Evolutionary conservation across 1,140 invertebrate genomes (phyloP).

Genomic region (Protaetia brevitarsis): DNA sequence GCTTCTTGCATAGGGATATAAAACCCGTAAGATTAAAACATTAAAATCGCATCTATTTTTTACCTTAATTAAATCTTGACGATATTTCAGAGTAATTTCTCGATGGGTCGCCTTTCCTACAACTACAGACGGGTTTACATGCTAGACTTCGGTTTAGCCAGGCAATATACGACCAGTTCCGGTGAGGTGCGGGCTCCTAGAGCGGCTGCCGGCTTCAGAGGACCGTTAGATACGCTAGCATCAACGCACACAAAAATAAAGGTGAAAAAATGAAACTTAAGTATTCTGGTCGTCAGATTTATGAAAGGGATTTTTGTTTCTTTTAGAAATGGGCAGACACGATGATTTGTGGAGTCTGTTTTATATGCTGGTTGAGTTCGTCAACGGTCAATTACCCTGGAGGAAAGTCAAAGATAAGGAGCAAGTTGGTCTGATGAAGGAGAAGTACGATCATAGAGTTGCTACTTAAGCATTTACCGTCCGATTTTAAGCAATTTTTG

Average conservation of each 20-base stretch:
- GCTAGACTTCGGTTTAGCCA: constrained; percentile 97
- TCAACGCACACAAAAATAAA: constrained; percentile 99
- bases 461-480: constrained; percentile 91
- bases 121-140: constrained; percentile 94
- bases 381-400: constrained; percentile 98
- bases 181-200: constrained; percentile 94
- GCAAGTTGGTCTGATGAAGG: constrained; percentile 95
- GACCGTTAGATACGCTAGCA: constrained; percentile 98
- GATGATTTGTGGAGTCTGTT: constrained; percentile 99
- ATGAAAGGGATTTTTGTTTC: background rate
- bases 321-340: constrained; percentile 95
- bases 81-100: constrained; percentile 92
- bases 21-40: constrained; percentile 96
- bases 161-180: constrained; percentile 94
- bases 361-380: constrained; percentile 99
- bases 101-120: constrained; percentile 87
- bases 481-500: constrained; percentile 90
- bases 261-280: constrained; percentile 31
- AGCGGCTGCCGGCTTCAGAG: constrained; percentile 96
- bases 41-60: too few species aligned
- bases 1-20: constrained; percentile 98
- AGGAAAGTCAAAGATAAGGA: constrained; percentile 99
- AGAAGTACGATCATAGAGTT: constrained; percentile 94
- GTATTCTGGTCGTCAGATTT: background rate
- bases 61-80: too few species aligned